Evolutionary conservation across 2,797 vertebrate species (phyloP).

Genomic region (Florisuga fusca): DNA sequence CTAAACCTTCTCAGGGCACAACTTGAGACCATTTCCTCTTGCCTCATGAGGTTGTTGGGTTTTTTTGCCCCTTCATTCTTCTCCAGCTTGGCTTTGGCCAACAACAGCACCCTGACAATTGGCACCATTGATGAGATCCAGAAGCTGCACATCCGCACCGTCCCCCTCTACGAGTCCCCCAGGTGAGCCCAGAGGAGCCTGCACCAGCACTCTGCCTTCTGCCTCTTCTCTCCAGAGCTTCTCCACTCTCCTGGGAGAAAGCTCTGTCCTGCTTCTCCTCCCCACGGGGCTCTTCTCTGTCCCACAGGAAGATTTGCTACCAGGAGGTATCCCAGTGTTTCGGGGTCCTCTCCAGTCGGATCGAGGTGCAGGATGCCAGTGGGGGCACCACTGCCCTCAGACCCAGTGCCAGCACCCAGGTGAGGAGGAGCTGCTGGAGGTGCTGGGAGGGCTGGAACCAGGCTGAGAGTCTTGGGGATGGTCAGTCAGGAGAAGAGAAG

Average conservation of each 20-base stretch:
- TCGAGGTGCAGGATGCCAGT: constrained; percentile 95
- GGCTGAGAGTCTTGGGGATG: no score
- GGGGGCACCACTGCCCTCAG: constrained; percentile 92
- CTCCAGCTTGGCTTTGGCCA: constrained; percentile 92
- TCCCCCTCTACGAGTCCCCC: constrained; percentile 95
- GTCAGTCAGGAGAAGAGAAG: no score
- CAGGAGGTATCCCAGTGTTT: constrained; percentile 99
- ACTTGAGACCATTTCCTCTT: no score
- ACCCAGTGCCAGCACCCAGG: constrained; percentile 98
- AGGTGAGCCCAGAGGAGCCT: constrained; percentile 83
- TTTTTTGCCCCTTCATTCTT: not conserved
- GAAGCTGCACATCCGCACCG: constrained; percentile 97
- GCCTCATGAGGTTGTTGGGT: rapidly evolving
- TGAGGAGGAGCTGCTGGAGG: constrained; percentile 51
- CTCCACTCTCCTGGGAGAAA: not conserved
- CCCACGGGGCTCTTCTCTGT: not conserved
- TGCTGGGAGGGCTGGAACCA: no score
- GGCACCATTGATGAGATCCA: constrained; percentile 99
- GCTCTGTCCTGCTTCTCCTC: not conserved
- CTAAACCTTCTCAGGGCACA: no score
- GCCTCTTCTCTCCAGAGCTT: not conserved
- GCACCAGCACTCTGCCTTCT: not conserved
- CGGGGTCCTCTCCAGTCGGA: constrained; percentile 93
- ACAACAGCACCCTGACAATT: constrained; percentile 98
- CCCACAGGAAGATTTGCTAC: constrained; percentile 94